Percentiles rank a stretch among this genome's conserved stretches.
Conservation (phyloP, 2,797 vertebrate genomes). For the Rhincodon typus region DNA sequence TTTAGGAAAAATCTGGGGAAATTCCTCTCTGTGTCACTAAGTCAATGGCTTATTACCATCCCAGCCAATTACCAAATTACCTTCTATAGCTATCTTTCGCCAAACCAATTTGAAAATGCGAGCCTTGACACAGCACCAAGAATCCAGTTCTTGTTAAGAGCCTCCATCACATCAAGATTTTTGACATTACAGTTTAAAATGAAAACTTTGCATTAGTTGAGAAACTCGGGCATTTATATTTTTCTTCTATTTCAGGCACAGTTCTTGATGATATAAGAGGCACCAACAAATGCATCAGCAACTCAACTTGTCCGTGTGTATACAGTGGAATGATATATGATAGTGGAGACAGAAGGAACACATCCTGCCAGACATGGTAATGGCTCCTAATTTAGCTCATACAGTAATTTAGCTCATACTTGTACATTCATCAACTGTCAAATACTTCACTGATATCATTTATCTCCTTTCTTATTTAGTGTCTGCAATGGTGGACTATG, state of each 20-base stretch:
- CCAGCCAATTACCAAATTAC: neutral
- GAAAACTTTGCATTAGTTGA: neutral
- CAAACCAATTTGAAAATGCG: neutral
- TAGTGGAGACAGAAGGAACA: conserved; percentile 48
- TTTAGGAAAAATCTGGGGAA: neutral
- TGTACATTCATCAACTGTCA: neutral
- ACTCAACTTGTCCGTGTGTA: conserved; percentile 59
- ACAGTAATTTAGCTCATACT: neutral
- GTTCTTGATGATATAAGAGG: conserved; percentile 55
- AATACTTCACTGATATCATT: neutral
- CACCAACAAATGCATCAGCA: conserved; percentile 52
- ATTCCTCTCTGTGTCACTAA: neutral
- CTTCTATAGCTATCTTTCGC: neutral
- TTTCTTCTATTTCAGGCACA: conserved; percentile 43
- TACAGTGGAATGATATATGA: conserved; percentile 52
- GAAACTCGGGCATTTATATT: neutral
- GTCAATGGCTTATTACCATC: neutral
- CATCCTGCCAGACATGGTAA: conserved; percentile 67
- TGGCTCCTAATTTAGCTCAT: conserved; percentile 13
- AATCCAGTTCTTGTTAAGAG: neutral
- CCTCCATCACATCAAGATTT: neutral
- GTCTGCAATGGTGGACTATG: conserved; percentile 59
- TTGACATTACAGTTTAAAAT: neutral
- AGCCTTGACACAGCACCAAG: neutral
- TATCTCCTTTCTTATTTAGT: conserved; percentile 47